These are phyloP conservation scores for Ypsolopha scabrella DNA, from an alignment of 2,888 invertebrate species.

Conservation along the genomic window DNA sequence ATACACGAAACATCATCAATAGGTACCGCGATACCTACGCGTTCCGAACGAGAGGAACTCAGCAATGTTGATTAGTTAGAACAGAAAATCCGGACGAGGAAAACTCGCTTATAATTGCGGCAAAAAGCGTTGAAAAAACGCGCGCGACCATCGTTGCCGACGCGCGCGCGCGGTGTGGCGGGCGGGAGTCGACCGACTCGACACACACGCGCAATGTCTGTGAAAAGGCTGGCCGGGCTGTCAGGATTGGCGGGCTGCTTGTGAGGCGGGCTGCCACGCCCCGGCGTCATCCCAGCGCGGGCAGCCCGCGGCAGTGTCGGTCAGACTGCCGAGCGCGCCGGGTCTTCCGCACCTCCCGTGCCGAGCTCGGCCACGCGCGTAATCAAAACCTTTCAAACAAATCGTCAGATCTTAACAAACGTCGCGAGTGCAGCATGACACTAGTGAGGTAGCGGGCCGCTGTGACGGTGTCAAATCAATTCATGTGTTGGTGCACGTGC, in stretches of 20 bases:
- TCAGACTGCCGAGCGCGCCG: conserved; percentile 69
- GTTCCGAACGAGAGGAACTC: conserved; percentile 40
- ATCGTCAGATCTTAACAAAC: conserved; percentile 20
- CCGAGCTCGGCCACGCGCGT: conserved; percentile 66
- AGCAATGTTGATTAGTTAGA: conserved; percentile 45
- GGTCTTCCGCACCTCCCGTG: conserved; percentile 68
- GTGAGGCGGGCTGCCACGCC: conserved; percentile 25
- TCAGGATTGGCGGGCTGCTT: conserved; percentile 43
- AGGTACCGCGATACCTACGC: conserved; percentile 18
- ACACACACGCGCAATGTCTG: conserved; percentile 21
- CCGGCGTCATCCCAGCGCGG: conserved; percentile 31
- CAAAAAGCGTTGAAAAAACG: conserved; percentile 37
- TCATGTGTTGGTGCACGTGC: conserved; percentile 65
- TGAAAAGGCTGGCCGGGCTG: conserved; percentile 11
- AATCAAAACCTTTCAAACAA: conserved; percentile 34
- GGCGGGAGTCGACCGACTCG: conserved; percentile 16
- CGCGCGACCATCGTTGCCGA: conserved; percentile 38
- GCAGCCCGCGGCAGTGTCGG: conserved; percentile 61
- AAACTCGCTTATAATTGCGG: conserved; percentile 47
- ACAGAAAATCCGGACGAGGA: conserved; percentile 42
- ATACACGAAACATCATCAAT: conserved; percentile 4
- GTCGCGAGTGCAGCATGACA: conserved; percentile 69
- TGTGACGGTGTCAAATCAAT: conserved; percentile 61
- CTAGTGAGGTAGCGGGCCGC: conserved; percentile 69
- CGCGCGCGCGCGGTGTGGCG: conserved; percentile 36